Evolutionary conservation across 2,797 vertebrate genomes (phyloP).

Genomic region (Eulemur coronatus): DNA sequence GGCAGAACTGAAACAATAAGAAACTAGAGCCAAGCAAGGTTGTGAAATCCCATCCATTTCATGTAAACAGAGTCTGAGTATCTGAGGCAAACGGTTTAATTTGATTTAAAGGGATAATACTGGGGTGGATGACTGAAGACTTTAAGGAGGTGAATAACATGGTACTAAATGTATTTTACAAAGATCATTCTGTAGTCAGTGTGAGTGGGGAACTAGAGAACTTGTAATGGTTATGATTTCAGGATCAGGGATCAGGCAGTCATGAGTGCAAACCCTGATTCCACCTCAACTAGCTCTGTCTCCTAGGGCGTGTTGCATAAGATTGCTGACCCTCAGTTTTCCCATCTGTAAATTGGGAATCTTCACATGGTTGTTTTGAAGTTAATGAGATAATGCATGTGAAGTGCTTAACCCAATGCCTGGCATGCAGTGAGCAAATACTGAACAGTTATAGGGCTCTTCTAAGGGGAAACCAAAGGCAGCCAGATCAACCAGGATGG

Average conservation of each 20-base stretch:
- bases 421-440: neutral
- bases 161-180: neutral
- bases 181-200: neutral
- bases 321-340: neutral
- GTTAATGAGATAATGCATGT: neutral
- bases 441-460: neutral
- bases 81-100: neutral
- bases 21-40: neutral
- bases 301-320: neutral
- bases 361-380: neutral
- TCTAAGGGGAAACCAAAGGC: neutral
- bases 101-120: neutral
- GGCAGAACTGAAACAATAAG: neutral
- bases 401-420: neutral
- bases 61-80: neutral
- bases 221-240: neutral
- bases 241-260: neutral
- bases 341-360: neutral
- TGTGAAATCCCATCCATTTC: neutral
- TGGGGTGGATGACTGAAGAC: neutral
- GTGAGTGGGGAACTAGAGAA: neutral
- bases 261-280: neutral
- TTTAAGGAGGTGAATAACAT: neutral
- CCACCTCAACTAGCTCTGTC: neutral
- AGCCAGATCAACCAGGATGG: neutral